Evolutionary conservation across 2,888 invertebrate species (phyloP).

Genomic region (Entomobrya proxima): DNA sequence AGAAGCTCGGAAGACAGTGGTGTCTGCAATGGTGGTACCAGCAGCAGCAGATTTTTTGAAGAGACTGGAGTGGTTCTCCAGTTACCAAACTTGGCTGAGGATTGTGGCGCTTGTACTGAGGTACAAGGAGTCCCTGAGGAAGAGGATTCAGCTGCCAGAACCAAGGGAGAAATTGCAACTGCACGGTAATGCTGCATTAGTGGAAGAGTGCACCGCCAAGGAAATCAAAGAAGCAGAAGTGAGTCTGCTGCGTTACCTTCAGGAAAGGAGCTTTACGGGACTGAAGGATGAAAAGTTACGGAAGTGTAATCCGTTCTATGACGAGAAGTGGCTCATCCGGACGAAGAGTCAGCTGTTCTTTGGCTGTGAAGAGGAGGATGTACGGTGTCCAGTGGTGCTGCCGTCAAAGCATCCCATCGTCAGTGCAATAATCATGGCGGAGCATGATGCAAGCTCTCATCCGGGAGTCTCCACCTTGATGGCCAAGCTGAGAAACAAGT

Average conservation of each 20-base stretch:
- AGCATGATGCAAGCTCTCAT: background rate
- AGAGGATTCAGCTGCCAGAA: background rate
- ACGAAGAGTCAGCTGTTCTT: background rate
- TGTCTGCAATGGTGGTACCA: background rate
- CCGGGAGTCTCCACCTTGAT: background rate
- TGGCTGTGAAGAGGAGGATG: background rate
- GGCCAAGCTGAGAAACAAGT: background rate
- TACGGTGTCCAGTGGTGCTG: background rate
- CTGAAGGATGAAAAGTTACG: background rate
- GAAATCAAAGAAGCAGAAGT: background rate
- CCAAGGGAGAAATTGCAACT: background rate
- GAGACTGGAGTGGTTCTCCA: constrained; percentile 18
- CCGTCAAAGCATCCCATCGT: background rate
- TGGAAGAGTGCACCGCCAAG: background rate
- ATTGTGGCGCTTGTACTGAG: background rate
- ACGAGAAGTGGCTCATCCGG: background rate
- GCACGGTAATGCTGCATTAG: background rate
- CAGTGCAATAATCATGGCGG: background rate
- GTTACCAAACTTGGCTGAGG: background rate
- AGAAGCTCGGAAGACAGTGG: constrained; percentile 3
- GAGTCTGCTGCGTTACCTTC: background rate
- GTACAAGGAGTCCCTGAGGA: too few species aligned
- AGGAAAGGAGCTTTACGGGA: background rate
- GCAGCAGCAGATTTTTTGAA: background rate
- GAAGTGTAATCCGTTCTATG: background rate